Conservation (phyloP, 2,888 invertebrate genomes). For the Tinea trinotella region DNA sequence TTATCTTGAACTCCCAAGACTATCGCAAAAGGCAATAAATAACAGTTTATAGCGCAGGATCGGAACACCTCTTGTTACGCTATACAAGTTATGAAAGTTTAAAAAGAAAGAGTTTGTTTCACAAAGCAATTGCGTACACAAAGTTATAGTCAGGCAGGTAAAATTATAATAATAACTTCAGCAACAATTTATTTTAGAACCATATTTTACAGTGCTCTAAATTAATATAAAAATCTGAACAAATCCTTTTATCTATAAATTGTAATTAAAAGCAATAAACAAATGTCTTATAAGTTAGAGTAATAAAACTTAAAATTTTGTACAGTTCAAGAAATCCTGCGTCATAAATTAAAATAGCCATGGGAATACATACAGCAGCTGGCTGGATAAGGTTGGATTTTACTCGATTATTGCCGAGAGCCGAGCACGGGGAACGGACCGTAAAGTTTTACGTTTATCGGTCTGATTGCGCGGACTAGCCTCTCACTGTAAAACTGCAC, state of each 20-base stretch:
- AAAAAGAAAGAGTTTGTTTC: conserved; percentile 33
- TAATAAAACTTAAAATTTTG: too few relatives aligned
- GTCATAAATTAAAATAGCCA: conserved; percentile 5
- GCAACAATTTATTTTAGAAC: too few relatives aligned
- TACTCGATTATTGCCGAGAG: conserved; percentile 30
- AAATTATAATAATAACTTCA: too few relatives aligned
- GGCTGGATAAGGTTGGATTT: conserved; percentile 18
- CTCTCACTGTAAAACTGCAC: conserved; percentile 29
- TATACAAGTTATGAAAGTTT: conserved; percentile 41
- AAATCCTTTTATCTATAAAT: too few relatives aligned
- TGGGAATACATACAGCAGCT: conserved; percentile 5
- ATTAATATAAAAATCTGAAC: too few relatives aligned
- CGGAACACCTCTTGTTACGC: conserved; percentile 34
- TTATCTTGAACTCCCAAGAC: conserved; percentile 31
- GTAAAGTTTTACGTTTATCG: conserved; percentile 35
- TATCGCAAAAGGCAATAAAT: conserved; percentile 37
- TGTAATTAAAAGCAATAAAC: too few relatives aligned
- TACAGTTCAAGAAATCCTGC: not conserved
- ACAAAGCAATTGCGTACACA: conserved; percentile 4
- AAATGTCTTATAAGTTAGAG: too few relatives aligned
- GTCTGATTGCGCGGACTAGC: conserved; percentile 27
- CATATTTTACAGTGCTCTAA: too few relatives aligned
- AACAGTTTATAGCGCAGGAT: conserved; percentile 40
- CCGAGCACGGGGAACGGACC: conserved; percentile 26
- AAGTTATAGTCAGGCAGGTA: not conserved